phyloP scores from a whole-genome alignment of 1,140 invertebrate genomes.

The Zaprionus inermis region DNA sequence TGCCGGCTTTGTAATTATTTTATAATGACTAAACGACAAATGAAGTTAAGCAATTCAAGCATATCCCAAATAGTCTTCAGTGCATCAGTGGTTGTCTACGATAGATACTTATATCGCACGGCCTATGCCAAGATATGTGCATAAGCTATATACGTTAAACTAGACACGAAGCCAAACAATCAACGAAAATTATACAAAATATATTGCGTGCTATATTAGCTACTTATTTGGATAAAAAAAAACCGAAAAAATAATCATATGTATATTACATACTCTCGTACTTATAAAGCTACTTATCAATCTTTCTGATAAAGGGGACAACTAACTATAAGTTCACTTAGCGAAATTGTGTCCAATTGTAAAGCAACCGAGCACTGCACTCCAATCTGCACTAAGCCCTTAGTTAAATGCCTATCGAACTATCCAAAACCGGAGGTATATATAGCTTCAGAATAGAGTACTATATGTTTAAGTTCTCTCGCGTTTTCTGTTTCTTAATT shows the following conservation, averaged over 20 bases:
- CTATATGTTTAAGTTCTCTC: constrained; percentile 11
- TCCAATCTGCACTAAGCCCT: constrained; percentile 30
- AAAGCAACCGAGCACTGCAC: constrained; percentile 21
- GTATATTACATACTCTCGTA: constrained; percentile 44
- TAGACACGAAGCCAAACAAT: constrained; percentile 71
- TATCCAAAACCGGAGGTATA: constrained; percentile 2
- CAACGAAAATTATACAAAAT: constrained; percentile 68
- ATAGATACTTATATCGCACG: constrained; percentile 45
- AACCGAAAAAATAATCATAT: constrained; percentile 40
- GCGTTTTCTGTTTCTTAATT: constrained; percentile 10
- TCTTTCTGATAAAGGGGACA: constrained; percentile 1
- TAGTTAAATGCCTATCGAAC: constrained; percentile 57
- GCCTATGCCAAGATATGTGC: constrained; percentile 3
- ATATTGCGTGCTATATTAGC: constrained; percentile 78
- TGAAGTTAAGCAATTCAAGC: constrained; percentile 74
- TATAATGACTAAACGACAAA: constrained; percentile 46
- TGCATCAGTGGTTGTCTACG: constrained; percentile 76
- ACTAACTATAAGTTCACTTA: constrained; percentile 60
- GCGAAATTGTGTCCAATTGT: constrained; percentile 74
- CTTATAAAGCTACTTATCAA: constrained; percentile 12
- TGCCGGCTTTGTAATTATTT: constrained; percentile 62
- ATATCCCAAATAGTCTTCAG: constrained; percentile 81
- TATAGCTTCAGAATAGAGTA: constrained; percentile 9
- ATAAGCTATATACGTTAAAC: constrained; percentile 26
- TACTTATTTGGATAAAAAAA: constrained; percentile 52